These are phyloP conservation scores for Limnephilus rhombicus DNA, from an alignment of 2,888 invertebrate genomes.

Conservation along the genomic window DNA sequence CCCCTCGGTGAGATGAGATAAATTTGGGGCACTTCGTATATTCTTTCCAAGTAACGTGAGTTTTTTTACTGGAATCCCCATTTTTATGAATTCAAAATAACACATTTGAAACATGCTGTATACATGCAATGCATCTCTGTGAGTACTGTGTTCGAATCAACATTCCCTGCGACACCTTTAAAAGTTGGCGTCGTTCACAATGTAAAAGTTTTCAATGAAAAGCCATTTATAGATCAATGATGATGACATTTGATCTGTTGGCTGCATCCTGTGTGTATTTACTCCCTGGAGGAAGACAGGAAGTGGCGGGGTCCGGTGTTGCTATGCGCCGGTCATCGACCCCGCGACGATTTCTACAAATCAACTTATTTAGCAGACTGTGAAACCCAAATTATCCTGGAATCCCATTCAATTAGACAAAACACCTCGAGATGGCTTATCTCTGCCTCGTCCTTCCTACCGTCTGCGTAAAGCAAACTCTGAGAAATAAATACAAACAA, in stretches of 20 bases:
- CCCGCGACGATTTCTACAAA: slow-evolving; percentile 54
- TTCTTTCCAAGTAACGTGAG: too few species aligned
- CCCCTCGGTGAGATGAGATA: too few species aligned
- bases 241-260: background rate
- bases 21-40: too few species aligned
- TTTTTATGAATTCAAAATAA: too few species aligned
- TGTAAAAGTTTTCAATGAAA: too few species aligned
- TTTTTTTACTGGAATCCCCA: too few species aligned
- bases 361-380: slow-evolving; percentile 61
- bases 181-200: too few species aligned
- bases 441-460: background rate
- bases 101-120: too few species aligned
- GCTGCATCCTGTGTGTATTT: background rate
- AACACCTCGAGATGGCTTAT: slow-evolving; percentile 41
- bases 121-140: too few species aligned
- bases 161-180: too few species aligned
- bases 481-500: background rate
- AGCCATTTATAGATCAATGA: too few species aligned
- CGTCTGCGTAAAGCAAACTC: background rate
- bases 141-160: too few species aligned
- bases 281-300: background rate
- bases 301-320: slow-evolving; percentile 49
- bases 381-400: slow-evolving; percentile 20
- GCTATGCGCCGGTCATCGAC: slow-evolving; percentile 54
- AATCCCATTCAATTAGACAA: background rate